Percentiles rank a stretch among this genome's conserved stretches.
phyloP scores from a whole-genome alignment of 2,797 vertebrate species.

The Arctocebus calabarensis region DNA sequence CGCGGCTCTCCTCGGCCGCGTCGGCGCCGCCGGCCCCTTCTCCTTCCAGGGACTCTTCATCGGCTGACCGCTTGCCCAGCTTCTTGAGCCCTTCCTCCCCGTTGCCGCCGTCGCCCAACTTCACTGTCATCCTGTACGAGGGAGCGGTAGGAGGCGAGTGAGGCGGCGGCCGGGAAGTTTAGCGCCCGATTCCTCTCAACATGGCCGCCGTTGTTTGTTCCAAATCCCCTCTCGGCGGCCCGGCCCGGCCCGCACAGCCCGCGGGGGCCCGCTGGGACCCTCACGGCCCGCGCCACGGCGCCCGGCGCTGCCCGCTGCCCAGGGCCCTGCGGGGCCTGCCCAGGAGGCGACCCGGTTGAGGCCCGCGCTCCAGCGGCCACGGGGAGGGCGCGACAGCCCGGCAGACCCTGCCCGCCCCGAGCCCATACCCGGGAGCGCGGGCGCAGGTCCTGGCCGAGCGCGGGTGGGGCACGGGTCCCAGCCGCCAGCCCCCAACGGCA shows the following conservation, averaged over 20 bases:
- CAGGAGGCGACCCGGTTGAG: conserved; percentile 69
- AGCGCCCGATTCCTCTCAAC: conserved; percentile 93
- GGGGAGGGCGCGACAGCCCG: conserved; percentile 59
- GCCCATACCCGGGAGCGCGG: background rate
- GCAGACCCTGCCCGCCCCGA: background rate
- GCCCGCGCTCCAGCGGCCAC: conserved; percentile 35
- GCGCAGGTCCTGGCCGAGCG: background rate
- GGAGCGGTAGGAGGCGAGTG: conserved; percentile 83
- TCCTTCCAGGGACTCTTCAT: conserved; percentile 92
- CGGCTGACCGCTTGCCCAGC: conserved; percentile 94
- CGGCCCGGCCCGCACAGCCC: conserved; percentile 91
- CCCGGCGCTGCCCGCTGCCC: conserved; percentile 61
- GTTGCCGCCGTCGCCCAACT: conserved; percentile 94
- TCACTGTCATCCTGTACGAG: conserved; percentile 96
- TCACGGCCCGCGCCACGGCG: background rate
- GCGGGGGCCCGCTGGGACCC: background rate
- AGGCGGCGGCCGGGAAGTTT: conserved; percentile 85
- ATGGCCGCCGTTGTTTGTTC: conserved; percentile 99
- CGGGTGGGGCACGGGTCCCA: background rate
- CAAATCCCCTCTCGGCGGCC: conserved; percentile 92
- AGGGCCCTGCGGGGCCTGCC: conserved; percentile 71
- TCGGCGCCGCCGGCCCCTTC: conserved; percentile 93
- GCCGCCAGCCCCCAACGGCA: background rate
- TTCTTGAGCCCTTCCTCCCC: conserved; percentile 95
- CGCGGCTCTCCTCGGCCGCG: conserved; percentile 88